A percentile compares a stretch with the other conserved stretches of the same genome.
phyloP scores from a whole-genome alignment of 2,888 invertebrate genomes.

The Agapostemon virescens region DNA sequence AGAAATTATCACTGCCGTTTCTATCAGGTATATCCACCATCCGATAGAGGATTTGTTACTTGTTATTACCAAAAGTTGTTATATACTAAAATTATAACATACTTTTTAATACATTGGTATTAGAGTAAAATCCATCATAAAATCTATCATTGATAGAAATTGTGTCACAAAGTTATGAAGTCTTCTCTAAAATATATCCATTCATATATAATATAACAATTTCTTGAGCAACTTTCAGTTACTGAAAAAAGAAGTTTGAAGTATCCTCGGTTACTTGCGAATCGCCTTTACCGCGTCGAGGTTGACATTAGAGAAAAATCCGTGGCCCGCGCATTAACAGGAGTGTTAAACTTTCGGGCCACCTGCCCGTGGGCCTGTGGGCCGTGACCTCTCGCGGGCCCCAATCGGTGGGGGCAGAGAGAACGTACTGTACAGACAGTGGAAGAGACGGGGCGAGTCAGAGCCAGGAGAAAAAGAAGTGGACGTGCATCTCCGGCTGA shows the following conservation, averaged over 20 bases:
- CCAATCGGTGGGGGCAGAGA: constrained; percentile 1
- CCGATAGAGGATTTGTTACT: too few species aligned
- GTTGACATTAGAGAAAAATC: constrained; percentile 4
- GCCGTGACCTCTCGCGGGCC: constrained; percentile 69
- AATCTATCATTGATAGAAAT: not conserved
- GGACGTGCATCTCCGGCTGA: constrained; percentile 72
- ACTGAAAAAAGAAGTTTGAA: not conserved
- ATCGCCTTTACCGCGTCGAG: not conserved
- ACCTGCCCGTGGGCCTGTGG: constrained; percentile 73
- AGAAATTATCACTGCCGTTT: too few species aligned
- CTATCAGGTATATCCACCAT: too few species aligned
- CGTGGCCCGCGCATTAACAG: not conserved
- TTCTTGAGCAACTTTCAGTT: not conserved
- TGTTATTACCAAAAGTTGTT: too few species aligned
- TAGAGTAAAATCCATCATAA: not conserved
- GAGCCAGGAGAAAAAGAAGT: constrained; percentile 47
- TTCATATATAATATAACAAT: not conserved
- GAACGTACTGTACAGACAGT: constrained; percentile 3
- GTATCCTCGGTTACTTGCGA: not conserved
- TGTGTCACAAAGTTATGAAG: not conserved
- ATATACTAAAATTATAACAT: too few species aligned
- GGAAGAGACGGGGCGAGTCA: not conserved
- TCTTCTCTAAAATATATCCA: not conserved
- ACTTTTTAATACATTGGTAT: not conserved
- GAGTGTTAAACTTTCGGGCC: constrained; percentile 64